A percentile compares a stretch with the other conserved stretches of the same genome.
These are phyloP conservation scores for Hyla sarda DNA, from an alignment of 2,113 vertebrate genomes.

Conservation along the genomic window DNA sequence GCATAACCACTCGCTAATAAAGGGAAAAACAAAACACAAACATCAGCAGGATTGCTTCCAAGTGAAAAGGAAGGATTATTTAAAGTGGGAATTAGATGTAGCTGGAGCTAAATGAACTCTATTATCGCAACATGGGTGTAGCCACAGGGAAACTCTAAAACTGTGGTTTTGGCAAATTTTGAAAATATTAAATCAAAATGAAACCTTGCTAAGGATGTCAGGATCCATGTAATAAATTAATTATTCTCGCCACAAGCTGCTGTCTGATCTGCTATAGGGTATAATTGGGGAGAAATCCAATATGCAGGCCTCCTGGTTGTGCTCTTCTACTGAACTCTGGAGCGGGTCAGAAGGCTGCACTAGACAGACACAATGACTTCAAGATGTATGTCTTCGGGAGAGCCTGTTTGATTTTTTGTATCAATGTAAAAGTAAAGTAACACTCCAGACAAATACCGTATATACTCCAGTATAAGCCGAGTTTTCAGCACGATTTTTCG, in stretches of 20 bases:
- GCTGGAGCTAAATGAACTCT: constrained; percentile 27
- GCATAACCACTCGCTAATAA: not conserved
- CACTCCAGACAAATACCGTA: constrained; percentile 44
- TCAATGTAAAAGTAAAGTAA: constrained; percentile 31
- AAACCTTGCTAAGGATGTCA: constrained; percentile 47
- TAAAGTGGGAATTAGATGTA: constrained; percentile 2
- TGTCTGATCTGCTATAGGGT: constrained; percentile 27
- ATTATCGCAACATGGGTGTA: constrained; percentile 41
- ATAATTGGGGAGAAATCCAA: constrained; percentile 44
- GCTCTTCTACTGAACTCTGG: constrained; percentile 50
- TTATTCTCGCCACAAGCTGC: constrained; percentile 49
- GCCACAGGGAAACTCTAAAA: constrained; percentile 37
- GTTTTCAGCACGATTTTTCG: no score
- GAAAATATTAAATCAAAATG: constrained; percentile 41
- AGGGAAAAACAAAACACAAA: constrained; percentile 7
- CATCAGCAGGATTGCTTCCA: constrained; percentile 25
- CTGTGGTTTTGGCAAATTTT: constrained; percentile 47
- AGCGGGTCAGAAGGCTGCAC: constrained; percentile 40
- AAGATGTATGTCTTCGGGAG: constrained; percentile 45
- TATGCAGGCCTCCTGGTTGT: constrained; percentile 45
- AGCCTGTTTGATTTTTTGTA: constrained; percentile 27
- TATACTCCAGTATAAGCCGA: no score
- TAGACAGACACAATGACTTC: constrained; percentile 53
- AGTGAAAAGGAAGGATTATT: constrained; percentile 1
- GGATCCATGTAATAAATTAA: constrained; percentile 19